Evolutionary conservation across 2,888 invertebrate species (phyloP).

Genomic region (Rhamphomyia laevipes): DNA sequence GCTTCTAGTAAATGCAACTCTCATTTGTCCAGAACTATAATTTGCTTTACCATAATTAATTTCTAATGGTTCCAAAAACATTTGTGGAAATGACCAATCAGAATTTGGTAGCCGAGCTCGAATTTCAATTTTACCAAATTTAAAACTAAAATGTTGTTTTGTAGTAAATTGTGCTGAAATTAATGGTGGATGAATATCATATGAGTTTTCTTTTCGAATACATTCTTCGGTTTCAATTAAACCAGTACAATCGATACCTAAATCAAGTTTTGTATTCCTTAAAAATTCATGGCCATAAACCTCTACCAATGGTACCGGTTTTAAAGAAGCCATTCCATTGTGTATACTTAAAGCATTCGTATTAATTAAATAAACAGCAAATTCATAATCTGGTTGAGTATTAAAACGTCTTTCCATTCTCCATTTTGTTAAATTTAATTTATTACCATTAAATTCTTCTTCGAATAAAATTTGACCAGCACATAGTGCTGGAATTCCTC

Average conservation of each 20-base stretch:
- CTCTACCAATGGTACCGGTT: conserved; percentile 15
- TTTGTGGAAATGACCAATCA: conserved; percentile 63
- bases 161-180: conserved; percentile 52
- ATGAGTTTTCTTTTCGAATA: conserved; percentile 15
- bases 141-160: conserved; percentile 49
- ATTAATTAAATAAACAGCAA: conserved; percentile 20
- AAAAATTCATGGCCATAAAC: conserved; percentile 10
- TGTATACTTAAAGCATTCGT: conserved; percentile 17
- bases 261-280: conserved; percentile 5
- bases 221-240: conserved; percentile 23
- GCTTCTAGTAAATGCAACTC: conserved; percentile 48
- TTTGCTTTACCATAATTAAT: conserved; percentile 44
- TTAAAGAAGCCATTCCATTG: conserved; percentile 21
- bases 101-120: conserved; percentile 61
- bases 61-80: conserved; percentile 52
- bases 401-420: conserved; percentile 26
- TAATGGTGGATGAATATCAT: conserved; percentile 52
- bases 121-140: conserved; percentile 55
- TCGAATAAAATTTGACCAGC: conserved; percentile 26
- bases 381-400: conserved; percentile 28
- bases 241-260: conserved; percentile 27
- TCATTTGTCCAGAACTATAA: conserved; percentile 55
- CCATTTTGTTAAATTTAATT: conserved; percentile 25
- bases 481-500: conserved; percentile 18
- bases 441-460: conserved; percentile 24